These are phyloP conservation scores for Meriones unguiculatus DNA, from an alignment of 2,113 vertebrate genomes.

Conservation along the genomic window DNA sequence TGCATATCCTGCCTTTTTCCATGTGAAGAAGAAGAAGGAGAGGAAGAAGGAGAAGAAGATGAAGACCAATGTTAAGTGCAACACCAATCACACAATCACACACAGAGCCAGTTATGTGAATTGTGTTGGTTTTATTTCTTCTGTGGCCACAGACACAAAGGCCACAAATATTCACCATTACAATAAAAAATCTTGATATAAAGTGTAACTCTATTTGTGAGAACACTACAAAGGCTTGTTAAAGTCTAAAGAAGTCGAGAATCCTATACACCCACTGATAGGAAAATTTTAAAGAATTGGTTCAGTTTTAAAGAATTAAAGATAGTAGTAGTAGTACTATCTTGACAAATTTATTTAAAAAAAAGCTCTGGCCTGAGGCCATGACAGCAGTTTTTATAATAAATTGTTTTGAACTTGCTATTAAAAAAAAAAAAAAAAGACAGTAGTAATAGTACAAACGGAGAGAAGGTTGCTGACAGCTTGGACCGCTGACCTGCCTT, in stretches of 20 bases:
- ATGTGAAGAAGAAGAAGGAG: neutral
- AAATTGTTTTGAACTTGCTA: too few relatives aligned
- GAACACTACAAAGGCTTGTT: neutral
- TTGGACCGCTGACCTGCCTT: neutral
- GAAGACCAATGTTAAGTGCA: neutral
- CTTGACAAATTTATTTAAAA: too few relatives aligned
- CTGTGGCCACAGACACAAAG: neutral
- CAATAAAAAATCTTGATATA: slow-evolving; percentile 7
- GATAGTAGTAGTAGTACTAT: neutral
- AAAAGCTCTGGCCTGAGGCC: too few relatives aligned
- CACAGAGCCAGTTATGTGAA: neutral
- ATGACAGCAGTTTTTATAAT: too few relatives aligned
- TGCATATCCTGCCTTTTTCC: neutral
- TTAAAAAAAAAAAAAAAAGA: neutral
- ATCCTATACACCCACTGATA: neutral
- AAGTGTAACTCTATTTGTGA: neutral
- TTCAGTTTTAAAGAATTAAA: neutral
- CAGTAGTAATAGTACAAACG: neutral
- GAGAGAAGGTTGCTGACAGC: neutral
- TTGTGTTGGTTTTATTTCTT: neutral
- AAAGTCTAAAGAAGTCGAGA: neutral
- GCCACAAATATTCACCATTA: neutral
- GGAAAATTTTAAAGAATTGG: neutral
- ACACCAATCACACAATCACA: neutral
- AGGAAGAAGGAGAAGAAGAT: neutral